Evolutionary conservation across 53 echinoderm and acorn worm genomes (phyloP), one percentile per base, ranked within the genome.

Genomic region (Arbacia lixula): DNA sequence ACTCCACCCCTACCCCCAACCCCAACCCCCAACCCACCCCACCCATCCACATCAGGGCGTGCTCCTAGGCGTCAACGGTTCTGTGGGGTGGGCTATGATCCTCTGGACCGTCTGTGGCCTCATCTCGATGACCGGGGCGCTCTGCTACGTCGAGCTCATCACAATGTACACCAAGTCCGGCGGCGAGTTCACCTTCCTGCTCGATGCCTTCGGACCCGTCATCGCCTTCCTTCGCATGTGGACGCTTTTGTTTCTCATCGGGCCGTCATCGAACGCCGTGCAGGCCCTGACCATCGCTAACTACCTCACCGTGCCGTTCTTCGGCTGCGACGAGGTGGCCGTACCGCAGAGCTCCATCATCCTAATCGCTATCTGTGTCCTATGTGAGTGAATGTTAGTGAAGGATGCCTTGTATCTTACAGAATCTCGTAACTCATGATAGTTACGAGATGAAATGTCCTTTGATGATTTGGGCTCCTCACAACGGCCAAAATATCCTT

Each of bases 101-200:
- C 65, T 86, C 21, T 86, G 86, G 86, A 75, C 74, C 4, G 6
- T 62, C 0, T 75, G 75, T 36, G 86, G 60, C 22, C 32, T 75
- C 12, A 74, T 86, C 6, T 60, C 86, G 11, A 74, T 76, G 49
- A 49, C 60, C 41, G 93, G 86, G 6, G 93, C 93, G 49, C 79
- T 89, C 55, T 87, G 89, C 50, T 93, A 89, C 65, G 79, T 87
- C 19, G 93, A 93, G 37, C 49, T 93, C 27, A 87, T 84, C 52
- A 86, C 93, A 4, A 75, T 84, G 3, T 93, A 87, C 74, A 86
- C 78, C 38, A 84, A 89, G 84, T 93, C 93, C 20, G 93, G 93
- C 30, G 89, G 93, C 31, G 93, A 93, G 58, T 80, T 89, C 73
- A 86, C 58, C 53, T 86, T 62, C 65, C 42, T 86, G 9, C 51